Percentiles rank a stretch among this genome's conserved stretches.
phyloP scores from a whole-genome alignment of 2,888 invertebrate genomes.

The Oligia latruncula region DNA sequence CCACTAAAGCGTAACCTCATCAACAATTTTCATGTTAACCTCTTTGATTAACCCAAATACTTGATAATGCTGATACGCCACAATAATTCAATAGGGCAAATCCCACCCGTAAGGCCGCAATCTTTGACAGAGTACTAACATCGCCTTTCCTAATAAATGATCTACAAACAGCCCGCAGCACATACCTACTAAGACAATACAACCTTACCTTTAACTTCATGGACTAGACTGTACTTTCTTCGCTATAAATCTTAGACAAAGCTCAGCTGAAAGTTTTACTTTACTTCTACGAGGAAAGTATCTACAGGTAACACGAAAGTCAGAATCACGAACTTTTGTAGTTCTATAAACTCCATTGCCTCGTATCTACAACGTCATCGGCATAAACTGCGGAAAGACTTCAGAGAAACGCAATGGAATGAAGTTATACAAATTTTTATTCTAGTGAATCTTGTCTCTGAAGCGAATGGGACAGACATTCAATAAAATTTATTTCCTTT shows the following conservation, averaged over 20 bases:
- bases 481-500: constrained; percentile 27
- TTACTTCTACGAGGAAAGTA: constrained; percentile 46
- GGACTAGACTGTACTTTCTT: constrained; percentile 37
- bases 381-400: constrained; percentile 15
- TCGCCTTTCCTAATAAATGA: constrained; percentile 30
- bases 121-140: constrained; percentile 20
- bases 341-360: constrained; percentile 43
- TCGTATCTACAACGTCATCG: constrained; percentile 33
- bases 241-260: constrained; percentile 58
- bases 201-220: constrained; percentile 19
- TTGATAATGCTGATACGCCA: constrained; percentile 11
- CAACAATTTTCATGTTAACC: constrained; percentile 40
- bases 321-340: constrained; percentile 49
- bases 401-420: constrained; percentile 21
- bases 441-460: neutral
- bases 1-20: constrained; percentile 12
- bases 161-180: constrained; percentile 20
- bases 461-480: constrained; percentile 12
- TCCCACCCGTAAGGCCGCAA: constrained; percentile 13
- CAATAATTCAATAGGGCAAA: constrained; percentile 41
- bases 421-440: constrained; percentile 28
- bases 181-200: constrained; percentile 24
- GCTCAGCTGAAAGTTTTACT: constrained; percentile 50
- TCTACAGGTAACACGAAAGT: constrained; percentile 48
- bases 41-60: constrained; percentile 36